phyloP scores from a whole-genome alignment of 2,113 vertebrate genomes.

The Thermophis baileyi region DNA sequence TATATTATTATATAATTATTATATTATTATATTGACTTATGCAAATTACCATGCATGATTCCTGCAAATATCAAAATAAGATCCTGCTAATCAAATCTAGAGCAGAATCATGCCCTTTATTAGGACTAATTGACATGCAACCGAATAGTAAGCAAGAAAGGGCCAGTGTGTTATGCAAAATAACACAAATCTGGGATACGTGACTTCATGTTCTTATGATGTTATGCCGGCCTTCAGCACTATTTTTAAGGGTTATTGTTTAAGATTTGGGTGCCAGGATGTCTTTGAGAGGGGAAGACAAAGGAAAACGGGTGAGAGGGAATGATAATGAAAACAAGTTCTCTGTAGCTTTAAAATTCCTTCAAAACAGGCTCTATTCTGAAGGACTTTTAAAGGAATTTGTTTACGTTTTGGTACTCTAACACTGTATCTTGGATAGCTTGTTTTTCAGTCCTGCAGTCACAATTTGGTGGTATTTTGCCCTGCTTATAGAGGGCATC shows the following conservation, averaged over 20 bases:
- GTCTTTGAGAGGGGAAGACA: not conserved
- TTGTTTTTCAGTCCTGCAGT: too few relatives aligned
- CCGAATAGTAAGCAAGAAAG: not conserved
- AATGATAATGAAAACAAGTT: not conserved
- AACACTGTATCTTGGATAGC: too few relatives aligned
- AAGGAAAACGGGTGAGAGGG: not conserved
- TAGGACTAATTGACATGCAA: not conserved
- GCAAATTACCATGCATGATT: not conserved
- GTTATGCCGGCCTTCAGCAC: not conserved
- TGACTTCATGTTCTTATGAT: not conserved
- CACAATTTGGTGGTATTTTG: too few relatives aligned
- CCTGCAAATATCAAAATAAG: not conserved
- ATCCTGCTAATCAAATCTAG: too few relatives aligned
- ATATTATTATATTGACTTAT: not conserved
- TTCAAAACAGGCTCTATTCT: too few relatives aligned
- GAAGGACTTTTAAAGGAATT: too few relatives aligned
- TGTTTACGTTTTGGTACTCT: too few relatives aligned
- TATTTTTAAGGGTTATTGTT: not conserved
- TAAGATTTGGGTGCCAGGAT: not conserved
- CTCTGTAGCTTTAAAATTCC: too few relatives aligned
- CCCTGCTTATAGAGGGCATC: too few relatives aligned
- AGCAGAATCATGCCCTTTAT: not conserved
- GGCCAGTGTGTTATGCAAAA: not conserved
- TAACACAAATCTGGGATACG: not conserved
- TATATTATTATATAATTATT: too few relatives aligned